These are phyloP conservation scores for Thoracochromis brauschi DNA, from an alignment of 2,113 vertebrate genomes.

Conservation along the genomic window DNA sequence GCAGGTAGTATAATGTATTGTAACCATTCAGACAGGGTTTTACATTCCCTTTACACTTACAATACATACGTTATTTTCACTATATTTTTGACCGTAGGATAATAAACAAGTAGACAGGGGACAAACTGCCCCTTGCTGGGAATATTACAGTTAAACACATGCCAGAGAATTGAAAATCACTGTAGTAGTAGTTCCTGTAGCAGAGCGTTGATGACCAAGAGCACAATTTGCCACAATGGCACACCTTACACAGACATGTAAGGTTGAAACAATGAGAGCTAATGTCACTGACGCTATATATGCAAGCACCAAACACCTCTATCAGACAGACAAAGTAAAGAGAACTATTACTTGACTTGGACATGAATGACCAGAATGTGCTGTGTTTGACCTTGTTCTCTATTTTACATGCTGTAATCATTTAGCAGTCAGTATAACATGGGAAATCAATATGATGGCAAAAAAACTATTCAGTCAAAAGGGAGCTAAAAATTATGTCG, in stretches of 20 bases:
- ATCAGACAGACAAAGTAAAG: neutral
- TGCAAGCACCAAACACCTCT: neutral
- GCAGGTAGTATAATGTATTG: neutral
- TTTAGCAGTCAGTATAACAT: neutral
- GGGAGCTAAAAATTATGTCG: neutral
- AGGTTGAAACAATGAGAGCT: neutral
- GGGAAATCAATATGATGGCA: neutral
- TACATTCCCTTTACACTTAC: neutral
- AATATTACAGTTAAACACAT: neutral
- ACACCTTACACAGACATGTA: neutral
- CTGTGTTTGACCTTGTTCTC: neutral
- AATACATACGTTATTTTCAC: neutral
- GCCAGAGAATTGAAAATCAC: neutral
- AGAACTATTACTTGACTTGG: slow-evolving; percentile 9
- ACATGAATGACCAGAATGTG: neutral
- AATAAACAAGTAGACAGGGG: neutral
- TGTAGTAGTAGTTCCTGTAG: neutral
- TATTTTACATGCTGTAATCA: neutral
- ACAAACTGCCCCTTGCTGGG: neutral
- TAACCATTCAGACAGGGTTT: neutral
- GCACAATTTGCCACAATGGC: neutral
- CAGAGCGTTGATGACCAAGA: neutral
- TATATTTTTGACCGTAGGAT: neutral
- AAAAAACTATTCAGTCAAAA: neutral
- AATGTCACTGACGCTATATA: neutral